Evolutionary conservation across 2,888 invertebrate species (phyloP), one percentile per base, ranked within the genome.

Genomic region (Auanema freiburgensis): DNA sequence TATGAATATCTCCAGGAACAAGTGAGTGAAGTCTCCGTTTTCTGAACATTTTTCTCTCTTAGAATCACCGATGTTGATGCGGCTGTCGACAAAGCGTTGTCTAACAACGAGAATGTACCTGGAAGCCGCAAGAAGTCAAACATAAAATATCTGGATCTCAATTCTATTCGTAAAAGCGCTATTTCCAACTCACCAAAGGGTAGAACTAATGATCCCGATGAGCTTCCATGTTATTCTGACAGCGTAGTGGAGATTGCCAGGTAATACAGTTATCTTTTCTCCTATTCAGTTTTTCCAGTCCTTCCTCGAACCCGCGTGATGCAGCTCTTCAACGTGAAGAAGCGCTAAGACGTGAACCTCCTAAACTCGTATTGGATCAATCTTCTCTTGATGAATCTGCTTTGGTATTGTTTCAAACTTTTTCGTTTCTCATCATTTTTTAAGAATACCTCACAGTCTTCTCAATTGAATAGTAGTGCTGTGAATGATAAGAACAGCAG

Each of bases 81-180:
- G 2, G 57, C 69, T 5, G 46, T 73, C 10, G 70, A 72, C 52
- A 59, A 62, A 14, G 66, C 71, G 0, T 50, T 76, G 46, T 62
- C 65, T 33, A 66, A 66, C 25, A 51, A 62, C 41, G 57, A 61
- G 8, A 73, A 71, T 50, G 59, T 59, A 18, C 55, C 62, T 16
- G 62, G 64, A 65, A 63, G 67, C 1, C 53, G 57, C 3, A 49
- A 60, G 43, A 67, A 52, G 21, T 63, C 60, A 40, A 69, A 69
- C 51, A 33, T 75, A 53, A 75, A 75, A 49, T 67, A 73, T 42
- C 56, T 75, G 40, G 73, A 73, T 58, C 44, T 71, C 23, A 61
- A 59, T 52, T 63, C 61, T 11, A 51, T 56, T 12, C 59, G 46
- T 42, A 57, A 56, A 43, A 42, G 43, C 21, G 56, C 57, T 44